Percentiles rank a stretch among this genome's conserved stretches.
Conservation (phyloP, 2,113 vertebrate genomes). For the Semicossyphus pulcher region DNA sequence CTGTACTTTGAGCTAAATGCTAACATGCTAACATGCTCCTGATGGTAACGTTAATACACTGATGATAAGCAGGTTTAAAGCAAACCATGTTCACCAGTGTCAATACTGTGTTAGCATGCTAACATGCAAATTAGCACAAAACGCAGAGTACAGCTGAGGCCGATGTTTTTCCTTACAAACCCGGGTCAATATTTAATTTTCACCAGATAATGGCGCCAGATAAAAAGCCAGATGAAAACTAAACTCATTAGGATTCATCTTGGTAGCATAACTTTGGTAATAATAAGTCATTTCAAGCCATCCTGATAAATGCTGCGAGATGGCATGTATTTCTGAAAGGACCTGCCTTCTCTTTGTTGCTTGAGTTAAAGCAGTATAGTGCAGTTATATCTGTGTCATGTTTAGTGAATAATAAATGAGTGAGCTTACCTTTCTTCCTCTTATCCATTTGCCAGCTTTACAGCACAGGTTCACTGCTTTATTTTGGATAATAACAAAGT, state of each 20-base stretch:
- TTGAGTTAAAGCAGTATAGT: not conserved
- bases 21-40: not conserved
- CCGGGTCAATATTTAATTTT: too few species aligned
- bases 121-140: too few species aligned
- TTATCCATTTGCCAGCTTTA: conserved; percentile 64
- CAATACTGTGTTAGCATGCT: too few species aligned
- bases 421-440: conserved; percentile 73
- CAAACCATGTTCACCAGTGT: too few species aligned
- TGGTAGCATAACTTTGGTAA: too few species aligned
- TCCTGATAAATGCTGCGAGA: not conserved
- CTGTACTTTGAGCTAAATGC: not conserved
- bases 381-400: not conserved
- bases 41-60: not conserved
- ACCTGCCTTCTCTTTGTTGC: not conserved
- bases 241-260: too few species aligned
- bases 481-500: not conserved
- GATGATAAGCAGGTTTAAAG: too few species aligned
- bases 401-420: not conserved
- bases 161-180: too few species aligned
- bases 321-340: not conserved
- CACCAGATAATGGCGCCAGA: too few species aligned
- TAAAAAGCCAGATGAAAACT: too few species aligned
- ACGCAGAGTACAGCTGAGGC: too few species aligned
- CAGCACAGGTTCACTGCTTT: not conserved
- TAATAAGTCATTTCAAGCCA: too few species aligned